Base-by-base conservation (phyloP, 2,113 vertebrate genomes). In the Tachuris rubrigastra region DNA sequence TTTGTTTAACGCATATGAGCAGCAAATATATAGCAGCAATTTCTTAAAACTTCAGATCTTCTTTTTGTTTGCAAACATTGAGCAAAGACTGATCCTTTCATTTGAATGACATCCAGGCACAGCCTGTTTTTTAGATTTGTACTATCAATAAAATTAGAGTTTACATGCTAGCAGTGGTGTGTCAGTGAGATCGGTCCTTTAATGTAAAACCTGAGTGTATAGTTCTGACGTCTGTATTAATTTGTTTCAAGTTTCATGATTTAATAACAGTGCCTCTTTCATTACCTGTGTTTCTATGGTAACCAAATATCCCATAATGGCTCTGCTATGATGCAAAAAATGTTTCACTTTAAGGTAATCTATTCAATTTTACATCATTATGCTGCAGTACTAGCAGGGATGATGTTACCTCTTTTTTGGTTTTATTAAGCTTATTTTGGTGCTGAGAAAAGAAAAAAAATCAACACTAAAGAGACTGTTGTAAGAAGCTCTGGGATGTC, bases 271-370 rank as follows among this genome's bases (percentile, higher is more conserved):
- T 41, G 37, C 44, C 47, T 78, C 55, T 74, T 91, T 94, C 39
- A 62, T 85, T 95, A 89, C 79, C 69, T 95, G 13, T 83, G 86
- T 95, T 96, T 55, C 96, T 80, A 80, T 86, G 90, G 95, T 76
- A 94, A 96, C 77, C 24, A 74, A 83, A 88, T 93, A 87, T 92
- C 84, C 91, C 84, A 86, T 94, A 95, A 96, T 93, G 44, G 17
- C 27, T 93, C n/a, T 94, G 53, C 79, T 92, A 65, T 7, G 28
- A 77, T 87, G 65, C 85, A 85, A 92, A 96, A 95, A 94, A n/a
- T 92, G 39, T 94, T 97, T 94, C 59, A 80, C 17, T 97, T 97
- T 93, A 79, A 69, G 37, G 4, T 78, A 90, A 81, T 89, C 62
- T 89, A 44, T 94, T 96, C 56, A 86, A 83, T 96, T 95, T 96